Evolutionary conservation across 2,888 invertebrate genomes (phyloP).

Genomic region (Notodonta ziczac): DNA sequence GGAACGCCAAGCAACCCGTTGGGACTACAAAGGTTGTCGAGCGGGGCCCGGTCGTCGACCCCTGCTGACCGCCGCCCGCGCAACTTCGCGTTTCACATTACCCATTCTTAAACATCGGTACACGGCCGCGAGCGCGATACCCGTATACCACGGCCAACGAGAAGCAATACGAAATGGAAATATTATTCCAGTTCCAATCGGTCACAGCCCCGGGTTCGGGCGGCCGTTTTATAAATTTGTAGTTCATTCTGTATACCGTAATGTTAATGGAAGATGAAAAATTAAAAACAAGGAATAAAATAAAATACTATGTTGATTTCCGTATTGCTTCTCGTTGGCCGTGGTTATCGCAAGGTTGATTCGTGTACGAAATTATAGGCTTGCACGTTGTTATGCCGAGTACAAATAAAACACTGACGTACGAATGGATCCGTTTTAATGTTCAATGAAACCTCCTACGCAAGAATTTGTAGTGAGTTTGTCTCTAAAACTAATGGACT

Average conservation of each 20-base stretch:
- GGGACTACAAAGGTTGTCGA: conserved; percentile 73
- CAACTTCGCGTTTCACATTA: conserved; percentile 55
- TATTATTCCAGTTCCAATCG: no score
- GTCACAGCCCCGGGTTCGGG: no score
- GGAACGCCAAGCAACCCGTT: conserved; percentile 57
- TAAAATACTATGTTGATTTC: no score
- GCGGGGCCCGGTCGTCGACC: conserved; percentile 69
- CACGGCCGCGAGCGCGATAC: conserved; percentile 1
- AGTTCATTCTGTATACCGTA: no score
- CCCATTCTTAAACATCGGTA: conserved; percentile 34
- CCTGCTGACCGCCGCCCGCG: conserved; percentile 75
- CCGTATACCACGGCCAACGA: no score
- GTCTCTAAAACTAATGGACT: no score
- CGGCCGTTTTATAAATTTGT: no score
- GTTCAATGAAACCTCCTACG: not conserved
- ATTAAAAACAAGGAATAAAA: no score
- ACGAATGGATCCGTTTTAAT: not conserved
- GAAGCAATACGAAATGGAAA: no score
- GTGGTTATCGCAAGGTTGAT: not conserved
- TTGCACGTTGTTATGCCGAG: not conserved
- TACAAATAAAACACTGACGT: not conserved
- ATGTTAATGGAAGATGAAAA: no score
- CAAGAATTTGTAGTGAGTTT: not conserved
- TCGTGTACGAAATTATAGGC: not conserved
- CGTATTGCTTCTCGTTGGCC: no score